phyloP scores from a whole-genome alignment of 2,797 vertebrate species.

The Sardinella longiceps region DNA sequence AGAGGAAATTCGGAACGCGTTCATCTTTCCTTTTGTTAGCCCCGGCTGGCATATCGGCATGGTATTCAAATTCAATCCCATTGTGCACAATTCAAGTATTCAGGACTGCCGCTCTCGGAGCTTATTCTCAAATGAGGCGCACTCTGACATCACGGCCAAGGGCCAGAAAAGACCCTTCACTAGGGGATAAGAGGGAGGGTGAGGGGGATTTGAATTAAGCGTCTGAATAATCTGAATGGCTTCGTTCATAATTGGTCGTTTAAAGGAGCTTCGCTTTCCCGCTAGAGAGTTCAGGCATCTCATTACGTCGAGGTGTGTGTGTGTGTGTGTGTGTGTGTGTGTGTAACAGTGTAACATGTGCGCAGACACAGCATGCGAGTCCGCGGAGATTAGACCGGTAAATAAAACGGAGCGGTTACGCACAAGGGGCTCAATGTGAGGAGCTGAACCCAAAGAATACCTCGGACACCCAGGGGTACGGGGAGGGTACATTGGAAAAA shows the following conservation, averaged over 20 bases:
- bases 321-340: no score
- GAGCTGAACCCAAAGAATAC: constrained; percentile 24
- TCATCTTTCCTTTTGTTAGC: constrained; percentile 71
- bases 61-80: constrained; percentile 83
- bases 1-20: constrained; percentile 65
- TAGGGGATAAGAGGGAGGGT: constrained; percentile 53
- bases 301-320: constrained; percentile 43
- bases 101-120: constrained; percentile 68
- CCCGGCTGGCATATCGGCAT: constrained; percentile 69
- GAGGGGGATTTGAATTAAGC: constrained; percentile 63
- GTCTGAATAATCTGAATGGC: constrained; percentile 75
- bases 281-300: constrained; percentile 42
- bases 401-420: constrained; percentile 29
- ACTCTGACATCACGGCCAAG: constrained; percentile 78
- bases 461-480: background rate
- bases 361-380: constrained; percentile 27
- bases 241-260: constrained; percentile 70
- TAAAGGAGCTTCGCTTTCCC: constrained; percentile 60
- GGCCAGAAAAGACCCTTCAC: constrained; percentile 78
- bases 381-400: constrained; percentile 36
- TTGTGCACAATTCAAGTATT: constrained; percentile 78
- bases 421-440: constrained; percentile 9
- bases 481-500: background rate
- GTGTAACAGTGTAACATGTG: no score
- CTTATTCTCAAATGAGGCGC: constrained; percentile 71